Percentiles rank a stretch among this genome's conserved stretches.
Evolutionary conservation across 2,888 invertebrate species (phyloP).

Genomic region (Ditula angustiorana): DNA sequence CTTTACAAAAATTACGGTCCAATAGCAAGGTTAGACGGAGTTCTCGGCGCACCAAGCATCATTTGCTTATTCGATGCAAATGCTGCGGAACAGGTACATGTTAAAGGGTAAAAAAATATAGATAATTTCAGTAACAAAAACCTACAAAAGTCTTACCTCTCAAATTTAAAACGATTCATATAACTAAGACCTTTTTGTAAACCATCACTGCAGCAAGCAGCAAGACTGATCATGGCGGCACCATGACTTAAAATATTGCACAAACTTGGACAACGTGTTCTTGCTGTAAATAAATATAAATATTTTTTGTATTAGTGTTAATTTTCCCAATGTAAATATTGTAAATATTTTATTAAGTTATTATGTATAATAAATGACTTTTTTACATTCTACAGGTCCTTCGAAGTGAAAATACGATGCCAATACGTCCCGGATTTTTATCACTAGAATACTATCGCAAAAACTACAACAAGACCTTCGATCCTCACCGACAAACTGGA

Average conservation of each 20-base stretch:
- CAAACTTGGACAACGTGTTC: neutral
- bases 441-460: slow-evolving; percentile 62
- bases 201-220: too few relatives aligned
- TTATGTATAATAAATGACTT: slow-evolving; percentile 37
- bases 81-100: slow-evolving; percentile 44
- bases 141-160: neutral
- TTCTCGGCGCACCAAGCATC: slow-evolving; percentile 41
- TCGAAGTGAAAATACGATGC: slow-evolving; percentile 62
- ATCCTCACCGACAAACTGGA: slow-evolving; percentile 47
- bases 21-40: slow-evolving; percentile 45
- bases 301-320: too few relatives aligned
- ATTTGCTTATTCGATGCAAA: slow-evolving; percentile 46
- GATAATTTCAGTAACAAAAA: too few relatives aligned
- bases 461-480: slow-evolving; percentile 47
- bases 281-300: neutral
- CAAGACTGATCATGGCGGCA: too few relatives aligned
- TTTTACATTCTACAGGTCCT: slow-evolving; percentile 53
- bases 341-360: too few relatives aligned
- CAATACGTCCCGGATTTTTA: slow-evolving; percentile 61
- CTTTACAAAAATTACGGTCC: slow-evolving; percentile 47
- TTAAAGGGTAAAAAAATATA: neutral
- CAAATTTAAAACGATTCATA: neutral
- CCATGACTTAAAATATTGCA: neutral
- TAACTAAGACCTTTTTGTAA: too few relatives aligned
- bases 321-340: too few relatives aligned